phyloP scores from a whole-genome alignment of 2,888 invertebrate species.

The Protodeltote pygarga region DNA sequence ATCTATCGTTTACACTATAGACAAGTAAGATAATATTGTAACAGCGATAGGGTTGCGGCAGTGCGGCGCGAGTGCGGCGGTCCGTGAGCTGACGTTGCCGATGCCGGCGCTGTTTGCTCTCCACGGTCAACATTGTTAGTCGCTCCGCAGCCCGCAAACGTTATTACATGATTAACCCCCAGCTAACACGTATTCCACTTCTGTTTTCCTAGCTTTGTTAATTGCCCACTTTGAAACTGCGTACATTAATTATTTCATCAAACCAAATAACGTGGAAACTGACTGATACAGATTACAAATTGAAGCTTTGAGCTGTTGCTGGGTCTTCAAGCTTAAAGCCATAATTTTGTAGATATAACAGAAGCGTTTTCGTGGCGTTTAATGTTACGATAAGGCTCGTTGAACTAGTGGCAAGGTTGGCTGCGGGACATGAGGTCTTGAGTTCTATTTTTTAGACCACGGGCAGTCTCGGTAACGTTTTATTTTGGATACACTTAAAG shows the following conservation, averaged over 20 bases:
- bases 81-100: conserved; percentile 77
- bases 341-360: too few relatives aligned
- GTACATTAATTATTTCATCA: conserved; percentile 60
- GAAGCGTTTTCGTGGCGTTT: too few relatives aligned
- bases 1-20: too few relatives aligned
- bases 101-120: conserved; percentile 75
- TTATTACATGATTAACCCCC: conserved; percentile 81
- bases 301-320: not conserved
- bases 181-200: conserved; percentile 69
- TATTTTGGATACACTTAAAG: too few relatives aligned
- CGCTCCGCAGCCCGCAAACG: conserved; percentile 60
- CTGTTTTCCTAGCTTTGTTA: conserved; percentile 75
- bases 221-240: conserved; percentile 70
- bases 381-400: too few relatives aligned
- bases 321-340: too few relatives aligned
- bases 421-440: too few relatives aligned
- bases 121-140: conserved; percentile 85
- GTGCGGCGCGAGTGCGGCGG: conserved; percentile 63
- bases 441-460: too few relatives aligned
- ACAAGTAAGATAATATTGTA: not conserved
- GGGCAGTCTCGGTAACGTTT: too few relatives aligned
- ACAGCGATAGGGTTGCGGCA: conserved; percentile 60
- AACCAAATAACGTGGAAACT: conserved; percentile 42
- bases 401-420: too few relatives aligned
- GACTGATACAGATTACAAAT: conserved; percentile 5